Base-by-base conservation (phyloP, 2,797 vertebrate species). In the Dromococcyx pavoninus region DNA sequence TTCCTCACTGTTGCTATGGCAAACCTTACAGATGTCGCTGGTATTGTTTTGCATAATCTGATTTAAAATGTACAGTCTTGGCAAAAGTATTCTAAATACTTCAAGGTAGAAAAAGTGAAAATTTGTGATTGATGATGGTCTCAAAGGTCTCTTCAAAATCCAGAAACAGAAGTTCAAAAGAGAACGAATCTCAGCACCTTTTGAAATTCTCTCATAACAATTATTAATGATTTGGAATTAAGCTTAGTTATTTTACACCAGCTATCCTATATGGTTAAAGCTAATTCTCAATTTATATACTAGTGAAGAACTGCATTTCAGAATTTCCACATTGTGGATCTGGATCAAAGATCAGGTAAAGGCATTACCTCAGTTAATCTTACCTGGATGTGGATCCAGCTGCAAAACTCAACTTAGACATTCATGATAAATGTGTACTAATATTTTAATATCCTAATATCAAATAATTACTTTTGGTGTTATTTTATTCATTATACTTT, bases 1-100 rank as follows among this genome's bases (percentile, higher is more conserved):
- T 88, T 96, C 85, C 94, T 95, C 91, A 82, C 56, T 92, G 97
- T 96, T 94, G 93, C 91, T 93, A 92, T 72, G 89, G 93, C 25
- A 91, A 92, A 93, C 22, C 54, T 90, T 82, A 81, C 35, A 89
- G 50, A 85, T 92, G 81, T 79, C 2, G 2, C 21, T 84, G 51
- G 33, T 88, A 66, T 18, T 66, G 25, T 82, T 94, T 92, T 90
- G 53, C 33, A 88, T 81, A 86, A 94, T 66, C 35, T 77, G 27
- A 81, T 72, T 86, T 54, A 65, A 94, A 92, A 84, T 28, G 57
- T 62, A 58, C 33, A 57, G 21, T 69, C 37, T 61, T 27, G 39
- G 27, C 19, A 80, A 67, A 74, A 33, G 13, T 41, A 78, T 48
- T 88, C 32, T 66, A 72, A 85, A 69, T 32, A 67, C 2, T 33